phyloP scores from a whole-genome alignment of 2,113 vertebrate species.

The Hippocampus barbouri region DNA sequence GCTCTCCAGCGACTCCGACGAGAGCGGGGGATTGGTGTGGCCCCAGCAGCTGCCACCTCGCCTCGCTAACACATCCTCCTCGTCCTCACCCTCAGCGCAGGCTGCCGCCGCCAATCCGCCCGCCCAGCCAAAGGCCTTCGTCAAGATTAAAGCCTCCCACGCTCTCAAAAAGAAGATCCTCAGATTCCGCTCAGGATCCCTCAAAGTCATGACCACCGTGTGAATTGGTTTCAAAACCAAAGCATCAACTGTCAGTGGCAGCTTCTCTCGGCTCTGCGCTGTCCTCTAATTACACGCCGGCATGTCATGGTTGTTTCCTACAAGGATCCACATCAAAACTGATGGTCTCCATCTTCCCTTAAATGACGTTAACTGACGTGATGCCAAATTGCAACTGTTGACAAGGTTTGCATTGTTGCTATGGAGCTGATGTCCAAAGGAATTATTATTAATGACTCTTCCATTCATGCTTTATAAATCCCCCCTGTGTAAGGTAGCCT shows the following conservation, averaged over 20 bases:
- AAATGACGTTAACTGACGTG: slow-evolving; percentile 21
- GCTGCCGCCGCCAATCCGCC: slow-evolving; percentile 38
- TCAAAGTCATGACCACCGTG: slow-evolving; percentile 92
- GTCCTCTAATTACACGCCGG: slow-evolving; percentile 3
- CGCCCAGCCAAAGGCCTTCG: slow-evolving; percentile 78
- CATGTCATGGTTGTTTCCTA: slow-evolving; percentile 1
- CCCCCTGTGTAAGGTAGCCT: neutral
- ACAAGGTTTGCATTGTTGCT: slow-evolving; percentile 2
- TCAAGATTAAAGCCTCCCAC: slow-evolving; percentile 91
- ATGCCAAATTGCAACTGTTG: slow-evolving; percentile 19
- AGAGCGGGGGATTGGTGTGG: slow-evolving; percentile 87
- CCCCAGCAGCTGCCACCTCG: slow-evolving; percentile 83
- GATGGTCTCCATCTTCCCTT: slow-evolving; percentile 15
- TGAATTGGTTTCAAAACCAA: slow-evolving; percentile 52
- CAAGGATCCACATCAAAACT: slow-evolving; percentile 12
- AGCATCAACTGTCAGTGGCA: neutral
- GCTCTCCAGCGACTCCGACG: slow-evolving; percentile 82
- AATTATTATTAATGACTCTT: slow-evolving; percentile 11
- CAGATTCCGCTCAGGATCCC: slow-evolving; percentile 85
- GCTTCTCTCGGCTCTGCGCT: neutral
- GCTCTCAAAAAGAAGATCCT: slow-evolving; percentile 92
- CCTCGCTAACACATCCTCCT: slow-evolving; percentile 62
- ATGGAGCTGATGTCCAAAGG: slow-evolving; percentile 13
- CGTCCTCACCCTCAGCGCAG: slow-evolving; percentile 62
- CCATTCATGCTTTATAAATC: slow-evolving; percentile 9